phyloP scores from a whole-genome alignment of 2,888 invertebrate genomes.

The Heliconius sara region DNA sequence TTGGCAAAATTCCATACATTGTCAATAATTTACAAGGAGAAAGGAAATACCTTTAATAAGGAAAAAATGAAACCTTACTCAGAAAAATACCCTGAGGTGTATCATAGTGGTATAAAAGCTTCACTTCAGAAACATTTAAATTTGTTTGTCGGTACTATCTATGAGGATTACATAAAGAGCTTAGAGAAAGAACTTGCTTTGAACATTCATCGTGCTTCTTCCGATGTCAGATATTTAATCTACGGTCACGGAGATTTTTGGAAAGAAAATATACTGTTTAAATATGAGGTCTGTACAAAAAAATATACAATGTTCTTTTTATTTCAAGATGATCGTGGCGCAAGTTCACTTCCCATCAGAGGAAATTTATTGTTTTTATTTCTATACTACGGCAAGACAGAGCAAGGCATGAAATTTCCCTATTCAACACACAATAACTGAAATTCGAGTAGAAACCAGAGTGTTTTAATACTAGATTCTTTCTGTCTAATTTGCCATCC shows the following conservation, averaged over 20 bases:
- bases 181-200: constrained; percentile 28
- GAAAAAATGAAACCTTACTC: constrained; percentile 40
- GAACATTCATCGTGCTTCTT: constrained; percentile 11
- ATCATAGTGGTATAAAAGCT: constrained; percentile 37
- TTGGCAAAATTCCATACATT: constrained; percentile 46
- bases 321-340: no score
- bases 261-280: constrained; percentile 50
- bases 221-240: constrained; percentile 42
- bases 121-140: constrained; percentile 38
- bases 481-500: no score
- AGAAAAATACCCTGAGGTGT: constrained; percentile 32
- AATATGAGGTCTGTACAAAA: constrained; percentile 45
- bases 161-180: constrained; percentile 35
- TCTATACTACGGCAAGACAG: no score
- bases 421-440: no score
- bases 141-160: constrained; percentile 43
- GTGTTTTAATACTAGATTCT: no score
- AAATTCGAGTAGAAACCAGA: no score
- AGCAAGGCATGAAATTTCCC: no score
- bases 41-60: constrained; percentile 28
- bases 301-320: no score
- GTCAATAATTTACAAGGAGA: constrained; percentile 42
- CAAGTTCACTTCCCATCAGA: no score
- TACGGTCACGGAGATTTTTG: constrained; percentile 50
- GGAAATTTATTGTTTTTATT: no score